phyloP scores from a whole-genome alignment of 2,888 invertebrate species.

The Trissolcus japonicus region DNA sequence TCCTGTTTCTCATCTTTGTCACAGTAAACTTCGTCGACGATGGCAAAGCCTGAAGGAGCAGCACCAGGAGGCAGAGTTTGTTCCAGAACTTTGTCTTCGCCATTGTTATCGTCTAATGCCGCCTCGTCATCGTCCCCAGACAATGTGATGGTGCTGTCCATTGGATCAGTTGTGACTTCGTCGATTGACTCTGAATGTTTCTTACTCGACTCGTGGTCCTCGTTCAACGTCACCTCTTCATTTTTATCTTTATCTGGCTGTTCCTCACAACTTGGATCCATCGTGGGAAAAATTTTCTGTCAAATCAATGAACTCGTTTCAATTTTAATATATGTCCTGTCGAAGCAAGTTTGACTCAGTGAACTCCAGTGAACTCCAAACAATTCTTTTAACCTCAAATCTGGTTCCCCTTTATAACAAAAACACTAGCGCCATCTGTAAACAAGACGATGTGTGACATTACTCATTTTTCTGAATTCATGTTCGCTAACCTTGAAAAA shows the following conservation, averaged over 20 bases:
- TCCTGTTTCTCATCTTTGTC: slow-evolving; percentile 9
- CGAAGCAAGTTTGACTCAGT: no score
- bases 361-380: neutral
- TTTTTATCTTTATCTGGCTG: slow-evolving; percentile 1
- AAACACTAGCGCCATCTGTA: slow-evolving; percentile 1
- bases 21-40: slow-evolving; percentile 61
- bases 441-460: neutral
- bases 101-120: slow-evolving; percentile 5
- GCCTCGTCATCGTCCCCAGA: neutral
- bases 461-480: neutral
- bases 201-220: slow-evolving; percentile 5
- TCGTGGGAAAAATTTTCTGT: neutral
- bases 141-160: slow-evolving; percentile 5
- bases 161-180: neutral
- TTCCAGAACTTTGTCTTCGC: slow-evolving; percentile 12
- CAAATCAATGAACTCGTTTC: no score
- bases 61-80: slow-evolving; percentile 62
- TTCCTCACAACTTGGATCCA: slow-evolving; percentile 8
- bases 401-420: neutral
- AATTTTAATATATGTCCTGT: no score
- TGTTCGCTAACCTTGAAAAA: no score
- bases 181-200: neutral
- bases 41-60: slow-evolving; percentile 61
- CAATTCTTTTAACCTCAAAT: slow-evolving; percentile 11
- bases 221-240: slow-evolving; percentile 19